A percentile compares a stretch with the other conserved stretches of the same genome.
Conservation (phyloP, 2,888 invertebrate genomes). For the Melieria crassipennis region DNA sequence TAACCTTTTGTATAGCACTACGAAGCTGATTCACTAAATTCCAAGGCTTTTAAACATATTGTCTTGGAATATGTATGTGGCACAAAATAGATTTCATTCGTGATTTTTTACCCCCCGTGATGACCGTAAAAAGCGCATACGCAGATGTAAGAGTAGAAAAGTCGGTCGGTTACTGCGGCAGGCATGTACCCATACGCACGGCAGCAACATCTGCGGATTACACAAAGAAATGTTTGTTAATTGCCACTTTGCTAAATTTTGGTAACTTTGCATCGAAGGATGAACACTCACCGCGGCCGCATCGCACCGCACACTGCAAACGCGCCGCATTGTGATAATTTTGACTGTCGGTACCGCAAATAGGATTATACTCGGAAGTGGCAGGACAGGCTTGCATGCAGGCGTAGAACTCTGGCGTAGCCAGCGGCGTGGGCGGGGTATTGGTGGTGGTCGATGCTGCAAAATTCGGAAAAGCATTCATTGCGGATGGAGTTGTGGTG, state of each 20-base stretch:
- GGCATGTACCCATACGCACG: conserved; percentile 42
- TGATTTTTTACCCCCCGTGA: not conserved
- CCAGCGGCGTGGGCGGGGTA: conserved; percentile 28
- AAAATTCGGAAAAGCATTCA: not conserved
- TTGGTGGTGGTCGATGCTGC: conserved; percentile 9
- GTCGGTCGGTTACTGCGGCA: conserved; percentile 17
- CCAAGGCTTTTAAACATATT: too few species aligned
- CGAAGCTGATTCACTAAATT: too few species aligned
- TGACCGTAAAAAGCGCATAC: not conserved
- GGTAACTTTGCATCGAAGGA: not conserved
- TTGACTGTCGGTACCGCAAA: conserved; percentile 59
- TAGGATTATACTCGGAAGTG: conserved; percentile 63
- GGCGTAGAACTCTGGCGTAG: conserved; percentile 51
- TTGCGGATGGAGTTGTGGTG: conserved; percentile 13
- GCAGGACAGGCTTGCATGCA: conserved; percentile 54
- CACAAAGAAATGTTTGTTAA: conserved; percentile 7
- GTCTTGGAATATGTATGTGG: too few species aligned
- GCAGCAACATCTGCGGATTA: conserved; percentile 40
- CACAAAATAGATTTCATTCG: not conserved
- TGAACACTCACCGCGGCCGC: conserved; percentile 57
- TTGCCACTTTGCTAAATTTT: not conserved
- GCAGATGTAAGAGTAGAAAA: not conserved
- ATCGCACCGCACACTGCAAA: conserved; percentile 56
- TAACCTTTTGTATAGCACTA: too few species aligned
- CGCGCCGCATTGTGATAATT: conserved; percentile 58